phyloP scores from a whole-genome alignment of 2,888 invertebrate genomes.

The Stegana nigrithorax region DNA sequence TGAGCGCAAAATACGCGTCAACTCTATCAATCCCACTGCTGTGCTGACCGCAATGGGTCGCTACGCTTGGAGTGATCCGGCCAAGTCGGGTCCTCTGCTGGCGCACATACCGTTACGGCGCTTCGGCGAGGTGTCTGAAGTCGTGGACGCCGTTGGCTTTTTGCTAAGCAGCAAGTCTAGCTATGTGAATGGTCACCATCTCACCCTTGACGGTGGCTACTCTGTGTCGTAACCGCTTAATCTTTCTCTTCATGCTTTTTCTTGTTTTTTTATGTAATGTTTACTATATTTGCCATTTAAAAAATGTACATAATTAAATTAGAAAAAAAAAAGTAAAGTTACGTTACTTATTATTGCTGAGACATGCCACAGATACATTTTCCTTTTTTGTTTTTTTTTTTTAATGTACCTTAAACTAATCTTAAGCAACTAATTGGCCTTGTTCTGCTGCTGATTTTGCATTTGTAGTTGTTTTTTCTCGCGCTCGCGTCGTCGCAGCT shows the following conservation, averaged over 20 bases:
- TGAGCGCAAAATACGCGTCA: constrained; percentile 84
- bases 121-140: constrained; percentile 84
- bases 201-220: constrained; percentile 89
- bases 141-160: constrained; percentile 82
- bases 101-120: constrained; percentile 86
- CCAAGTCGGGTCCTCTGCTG: constrained; percentile 78
- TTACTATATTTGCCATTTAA: background rate
- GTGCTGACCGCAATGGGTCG: constrained; percentile 92
- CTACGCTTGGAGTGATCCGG: constrained; percentile 85
- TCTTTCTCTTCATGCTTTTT: no score
- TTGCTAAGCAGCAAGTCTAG: constrained; percentile 83
- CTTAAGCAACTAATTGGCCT: constrained; percentile 32
- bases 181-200: constrained; percentile 82
- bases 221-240: constrained; percentile 52
- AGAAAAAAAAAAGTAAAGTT: background rate
- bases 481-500: constrained; percentile 85
- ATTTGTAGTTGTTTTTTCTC: constrained; percentile 75
- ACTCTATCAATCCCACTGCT: constrained; percentile 94
- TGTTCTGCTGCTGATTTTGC: constrained; percentile 56
- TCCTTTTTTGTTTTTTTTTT: background rate
- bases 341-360: background rate
- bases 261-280: constrained; percentile 4
- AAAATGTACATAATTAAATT: background rate
- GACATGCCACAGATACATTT: background rate
- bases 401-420: constrained; percentile 9